Base-by-base conservation (phyloP, 1,140 invertebrate genomes). In the Ectropis grisescens region DNA sequence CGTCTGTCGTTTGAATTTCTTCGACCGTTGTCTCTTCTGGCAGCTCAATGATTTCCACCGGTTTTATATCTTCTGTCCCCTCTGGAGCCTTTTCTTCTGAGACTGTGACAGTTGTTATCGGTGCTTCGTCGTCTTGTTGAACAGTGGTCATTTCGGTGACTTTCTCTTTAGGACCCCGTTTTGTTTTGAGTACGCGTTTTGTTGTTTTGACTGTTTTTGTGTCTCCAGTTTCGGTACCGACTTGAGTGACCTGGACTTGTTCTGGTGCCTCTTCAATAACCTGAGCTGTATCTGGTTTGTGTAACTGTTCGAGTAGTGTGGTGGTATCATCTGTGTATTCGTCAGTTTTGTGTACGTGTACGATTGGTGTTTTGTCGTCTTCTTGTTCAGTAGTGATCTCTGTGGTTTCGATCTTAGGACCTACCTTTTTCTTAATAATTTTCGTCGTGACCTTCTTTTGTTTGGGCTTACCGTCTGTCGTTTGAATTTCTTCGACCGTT, bases 81-180 rank as follows among this genome's bases (percentile, higher is more conserved):
- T 44, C 45, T 33, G 69, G 48, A 33, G 65, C n/a, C 16, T 46
- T 28, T 30, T 39, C 31, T 37, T 52, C 36, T 13, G 15, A 41
- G 29, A 43, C 58, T 12, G 45, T 39, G 1, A 74, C 55, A 8
- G 57, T 66, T 4, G 53, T 66, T 29, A 76, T 41, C 8, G 79
- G 72, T 25, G 50, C 40, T 40, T 82, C 70, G 16, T 71, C 71
- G 33, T 82, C 74, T 45, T 82, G 76, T 58, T 84, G 66, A 26
- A 82, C 55, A n/a, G 81, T 81, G n/a, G 74, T 66, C 35, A 82
- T 75, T 66, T 84, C 76, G 9, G 70, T 82, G 4, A 74, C 62
- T 58, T 81, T 59, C 39, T 76, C 47, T 43, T 69, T 79, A 5
- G 56, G 57, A 25, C 72, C 82, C 39, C 60, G 68, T 19, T 67